Conservation (phyloP, 2,113 vertebrate genomes). For the Junco hyemalis region DNA sequence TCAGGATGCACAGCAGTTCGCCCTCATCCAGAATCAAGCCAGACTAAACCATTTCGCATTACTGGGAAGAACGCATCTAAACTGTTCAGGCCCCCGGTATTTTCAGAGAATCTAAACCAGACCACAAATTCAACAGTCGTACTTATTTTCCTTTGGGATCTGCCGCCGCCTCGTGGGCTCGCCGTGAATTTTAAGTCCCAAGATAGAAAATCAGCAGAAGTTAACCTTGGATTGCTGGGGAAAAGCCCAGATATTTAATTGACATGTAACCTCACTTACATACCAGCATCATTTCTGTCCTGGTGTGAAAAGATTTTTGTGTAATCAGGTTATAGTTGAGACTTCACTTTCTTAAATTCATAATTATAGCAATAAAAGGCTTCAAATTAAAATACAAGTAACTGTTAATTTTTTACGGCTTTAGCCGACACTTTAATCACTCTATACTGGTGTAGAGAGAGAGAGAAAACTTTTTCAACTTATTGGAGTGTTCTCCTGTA, state of each 20-base stretch:
- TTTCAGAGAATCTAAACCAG: neutral
- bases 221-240: neutral
- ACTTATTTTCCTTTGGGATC: neutral
- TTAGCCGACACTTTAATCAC: neutral
- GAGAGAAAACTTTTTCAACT: neutral
- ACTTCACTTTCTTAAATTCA: neutral
- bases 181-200: neutral
- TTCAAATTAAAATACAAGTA: neutral
- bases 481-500: neutral
- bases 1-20: neutral
- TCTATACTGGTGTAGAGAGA: neutral
- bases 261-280: neutral
- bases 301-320: neutral
- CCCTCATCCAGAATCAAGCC: neutral
- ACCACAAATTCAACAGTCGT: accelerated
- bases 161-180: slow-evolving; percentile 25
- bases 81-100: neutral
- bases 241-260: neutral
- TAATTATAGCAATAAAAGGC: neutral
- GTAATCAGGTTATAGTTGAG: neutral
- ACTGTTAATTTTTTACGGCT: accelerated
- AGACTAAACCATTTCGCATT: neutral
- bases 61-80: neutral
- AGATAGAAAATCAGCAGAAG: neutral
- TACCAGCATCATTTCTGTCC: neutral